A percentile compares a stretch with the other conserved stretches of the same genome.
Evolutionary conservation across 2,113 vertebrate species (phyloP).

Genomic region (Protobothrops mucrosquamatus): DNA sequence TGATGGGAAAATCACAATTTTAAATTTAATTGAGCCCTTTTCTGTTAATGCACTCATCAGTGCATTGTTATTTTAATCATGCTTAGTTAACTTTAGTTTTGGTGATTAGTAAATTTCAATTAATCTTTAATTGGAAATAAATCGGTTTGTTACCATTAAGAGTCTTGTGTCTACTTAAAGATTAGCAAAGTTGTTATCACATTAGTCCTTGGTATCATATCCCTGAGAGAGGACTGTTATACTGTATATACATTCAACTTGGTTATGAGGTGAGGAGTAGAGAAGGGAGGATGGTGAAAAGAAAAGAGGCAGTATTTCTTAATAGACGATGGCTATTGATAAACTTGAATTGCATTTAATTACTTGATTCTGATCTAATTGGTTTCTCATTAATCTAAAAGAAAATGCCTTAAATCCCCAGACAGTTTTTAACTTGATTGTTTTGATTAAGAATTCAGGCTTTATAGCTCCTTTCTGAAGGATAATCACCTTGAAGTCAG

Average conservation of each 20-base stretch:
- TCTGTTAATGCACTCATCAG: background rate
- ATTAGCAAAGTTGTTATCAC: background rate
- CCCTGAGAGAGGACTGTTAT: background rate
- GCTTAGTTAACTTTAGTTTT: background rate
- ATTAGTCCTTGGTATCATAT: background rate
- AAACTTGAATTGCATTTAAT: background rate
- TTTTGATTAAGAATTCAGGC: background rate
- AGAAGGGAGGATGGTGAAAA: background rate
- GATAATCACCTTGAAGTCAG: background rate
- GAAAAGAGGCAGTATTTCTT: background rate
- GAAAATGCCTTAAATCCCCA: background rate
- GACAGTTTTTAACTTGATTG: background rate
- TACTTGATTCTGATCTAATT: background rate
- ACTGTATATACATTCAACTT: background rate
- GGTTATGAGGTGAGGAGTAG: background rate
- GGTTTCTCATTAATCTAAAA: background rate
- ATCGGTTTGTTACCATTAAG: background rate
- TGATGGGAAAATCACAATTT: background rate
- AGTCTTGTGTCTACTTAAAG: background rate
- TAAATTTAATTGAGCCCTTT: background rate
- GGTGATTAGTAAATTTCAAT: background rate
- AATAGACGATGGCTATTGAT: background rate
- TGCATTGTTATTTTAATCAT: background rate
- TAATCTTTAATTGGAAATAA: background rate
- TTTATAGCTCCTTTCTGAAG: background rate